Evolutionary conservation across 1,140 invertebrate genomes (phyloP).

Genomic region (Drosophila paulistorum): DNA sequence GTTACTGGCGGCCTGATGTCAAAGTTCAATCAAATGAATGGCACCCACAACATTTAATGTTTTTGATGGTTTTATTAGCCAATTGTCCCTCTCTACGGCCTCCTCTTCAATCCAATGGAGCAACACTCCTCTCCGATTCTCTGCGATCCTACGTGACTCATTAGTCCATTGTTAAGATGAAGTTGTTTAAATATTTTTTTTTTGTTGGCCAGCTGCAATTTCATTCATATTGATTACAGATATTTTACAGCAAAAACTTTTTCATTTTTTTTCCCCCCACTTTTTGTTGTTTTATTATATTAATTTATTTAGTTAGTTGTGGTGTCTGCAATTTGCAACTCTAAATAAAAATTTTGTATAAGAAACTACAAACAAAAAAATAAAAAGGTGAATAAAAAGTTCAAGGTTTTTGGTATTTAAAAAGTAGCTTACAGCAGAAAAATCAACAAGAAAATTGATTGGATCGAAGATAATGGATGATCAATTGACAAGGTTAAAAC

Average conservation of each 20-base stretch:
- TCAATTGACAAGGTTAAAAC: constrained; percentile 33
- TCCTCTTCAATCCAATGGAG: neutral
- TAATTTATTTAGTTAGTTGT: constrained; percentile 36
- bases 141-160: constrained; percentile 56
- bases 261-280: neutral
- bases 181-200: constrained; percentile 58
- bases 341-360: constrained; percentile 4
- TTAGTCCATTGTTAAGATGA: constrained; percentile 78
- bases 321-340: constrained; percentile 59
- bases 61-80: constrained; percentile 79
- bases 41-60: constrained; percentile 79
- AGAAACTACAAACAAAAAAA: constrained; percentile 5
- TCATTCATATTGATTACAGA: constrained; percentile 57
- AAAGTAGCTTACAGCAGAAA: constrained; percentile 61
- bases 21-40: constrained; percentile 78
- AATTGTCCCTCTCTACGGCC: constrained; percentile 59
- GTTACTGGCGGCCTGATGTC: constrained; percentile 52
- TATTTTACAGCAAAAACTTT: constrained; percentile 53
- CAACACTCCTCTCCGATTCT: constrained; percentile 31
- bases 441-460: constrained; percentile 24
- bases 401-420: constrained; percentile 75
- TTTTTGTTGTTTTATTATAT: constrained; percentile 63
- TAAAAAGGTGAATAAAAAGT: constrained; percentile 51
- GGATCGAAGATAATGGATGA: constrained; percentile 28
- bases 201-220: constrained; percentile 65